Evolutionary conservation across 2,888 invertebrate genomes (phyloP).

Genomic region (Tortricodes alternella): DNA sequence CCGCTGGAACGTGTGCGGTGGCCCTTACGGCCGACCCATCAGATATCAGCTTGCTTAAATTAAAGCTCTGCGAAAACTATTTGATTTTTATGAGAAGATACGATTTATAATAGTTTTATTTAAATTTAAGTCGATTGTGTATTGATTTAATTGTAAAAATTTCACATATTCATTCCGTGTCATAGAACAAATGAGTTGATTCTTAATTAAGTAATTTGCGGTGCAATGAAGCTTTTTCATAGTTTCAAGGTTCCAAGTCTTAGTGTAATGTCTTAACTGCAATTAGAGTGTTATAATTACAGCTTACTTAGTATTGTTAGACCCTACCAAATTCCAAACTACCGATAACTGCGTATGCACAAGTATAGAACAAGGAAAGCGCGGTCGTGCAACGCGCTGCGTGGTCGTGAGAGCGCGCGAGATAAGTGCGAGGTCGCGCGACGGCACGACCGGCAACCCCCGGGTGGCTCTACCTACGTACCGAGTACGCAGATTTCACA

Average conservation of each 20-base stretch:
- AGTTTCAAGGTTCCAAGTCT: too few relatives aligned
- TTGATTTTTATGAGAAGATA: constrained; percentile 10
- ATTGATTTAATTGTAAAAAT: too few relatives aligned
- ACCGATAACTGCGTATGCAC: not conserved
- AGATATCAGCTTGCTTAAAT: constrained; percentile 42
- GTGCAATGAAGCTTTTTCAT: too few relatives aligned
- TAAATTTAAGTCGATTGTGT: not conserved
- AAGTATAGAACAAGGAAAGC: constrained; percentile 33
- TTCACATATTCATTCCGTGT: too few relatives aligned
- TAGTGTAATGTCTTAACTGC: too few relatives aligned
- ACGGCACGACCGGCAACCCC: constrained; percentile 58
- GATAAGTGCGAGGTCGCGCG: constrained; percentile 77
- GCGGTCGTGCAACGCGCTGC: constrained; percentile 69
- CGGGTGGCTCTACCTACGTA: constrained; percentile 45
- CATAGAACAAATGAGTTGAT: too few relatives aligned
- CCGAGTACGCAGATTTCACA: constrained; percentile 17
- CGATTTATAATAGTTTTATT: not conserved
- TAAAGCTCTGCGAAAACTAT: constrained; percentile 17
- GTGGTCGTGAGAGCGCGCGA: constrained; percentile 75
- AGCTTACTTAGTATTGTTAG: too few relatives aligned
- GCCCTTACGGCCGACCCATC: constrained; percentile 53
- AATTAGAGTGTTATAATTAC: too few relatives aligned
- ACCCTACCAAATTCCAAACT: not conserved
- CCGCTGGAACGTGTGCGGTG: constrained; percentile 63
- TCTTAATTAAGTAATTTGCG: too few relatives aligned